Evolutionary conservation across 2,113 vertebrate species (phyloP).

Genomic region (Stomatorhinus ivindoensis): DNA sequence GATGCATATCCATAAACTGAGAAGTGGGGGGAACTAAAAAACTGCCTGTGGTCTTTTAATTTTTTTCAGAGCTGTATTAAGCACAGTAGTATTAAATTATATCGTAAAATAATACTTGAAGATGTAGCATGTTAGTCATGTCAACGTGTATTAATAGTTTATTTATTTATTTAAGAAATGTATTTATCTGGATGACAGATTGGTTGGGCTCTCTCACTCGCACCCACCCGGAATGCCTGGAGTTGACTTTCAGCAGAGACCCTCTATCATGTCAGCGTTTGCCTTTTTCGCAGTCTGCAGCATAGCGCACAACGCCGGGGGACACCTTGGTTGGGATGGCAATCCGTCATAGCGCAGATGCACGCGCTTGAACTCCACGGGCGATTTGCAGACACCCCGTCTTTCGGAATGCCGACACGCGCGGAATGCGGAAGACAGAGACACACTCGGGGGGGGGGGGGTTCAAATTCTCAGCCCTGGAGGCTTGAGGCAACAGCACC

Average conservation of each 20-base stretch:
- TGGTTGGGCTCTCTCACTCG: neutral
- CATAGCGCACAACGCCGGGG: neutral
- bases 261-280: neutral
- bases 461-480: neutral
- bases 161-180: neutral
- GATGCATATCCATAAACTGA: no score
- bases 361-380: neutral
- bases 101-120: neutral
- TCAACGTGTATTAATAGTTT: neutral
- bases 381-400: neutral
- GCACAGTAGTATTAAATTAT: neutral
- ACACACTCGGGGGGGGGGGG: neutral
- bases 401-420: neutral
- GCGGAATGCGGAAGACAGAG: neutral
- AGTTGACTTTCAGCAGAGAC: neutral
- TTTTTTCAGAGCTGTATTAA: neutral
- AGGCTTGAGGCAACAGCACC: neutral
- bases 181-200: neutral
- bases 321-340: neutral
- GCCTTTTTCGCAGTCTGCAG: neutral
- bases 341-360: neutral
- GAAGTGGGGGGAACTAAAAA: no score
- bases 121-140: neutral
- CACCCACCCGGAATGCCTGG: neutral
- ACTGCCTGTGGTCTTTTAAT: no score